These are phyloP conservation scores for Hepsetus odoe DNA, from an alignment of 2,113 vertebrate species.

Conservation along the genomic window DNA sequence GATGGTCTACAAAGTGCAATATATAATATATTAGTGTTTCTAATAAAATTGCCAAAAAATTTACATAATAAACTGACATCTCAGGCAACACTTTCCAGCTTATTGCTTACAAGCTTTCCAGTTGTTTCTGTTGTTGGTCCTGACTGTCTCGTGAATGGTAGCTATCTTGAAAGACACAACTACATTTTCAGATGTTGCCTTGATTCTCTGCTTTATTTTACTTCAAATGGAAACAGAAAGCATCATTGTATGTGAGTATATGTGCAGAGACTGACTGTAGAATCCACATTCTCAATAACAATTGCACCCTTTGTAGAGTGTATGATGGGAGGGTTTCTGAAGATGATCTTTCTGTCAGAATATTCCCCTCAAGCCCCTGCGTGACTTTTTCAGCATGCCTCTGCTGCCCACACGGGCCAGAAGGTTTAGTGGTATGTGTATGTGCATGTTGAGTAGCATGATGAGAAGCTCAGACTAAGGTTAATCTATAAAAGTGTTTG, in stretches of 20 bases:
- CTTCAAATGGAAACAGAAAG: neutral
- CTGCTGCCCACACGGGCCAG: constrained; percentile 16
- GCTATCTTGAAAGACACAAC: too few species aligned
- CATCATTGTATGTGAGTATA: constrained; percentile 21
- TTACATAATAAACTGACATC: too few species aligned
- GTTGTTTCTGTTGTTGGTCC: too few species aligned
- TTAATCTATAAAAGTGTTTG: constrained; percentile 13
- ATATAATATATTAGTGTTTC: too few species aligned
- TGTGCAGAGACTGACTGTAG: neutral
- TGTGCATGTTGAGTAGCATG: neutral
- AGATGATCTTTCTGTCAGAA: constrained; percentile 22
- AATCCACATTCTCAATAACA: constrained; percentile 32
- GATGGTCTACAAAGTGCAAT: too few species aligned
- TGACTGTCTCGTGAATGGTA: too few species aligned
- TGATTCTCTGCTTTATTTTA: neutral
- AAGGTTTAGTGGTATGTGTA: constrained; percentile 6
- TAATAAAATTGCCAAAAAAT: too few species aligned
- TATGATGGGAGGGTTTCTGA: constrained; percentile 25
- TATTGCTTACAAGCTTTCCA: too few species aligned
- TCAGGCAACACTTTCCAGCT: too few species aligned
- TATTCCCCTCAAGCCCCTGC: constrained; percentile 27
- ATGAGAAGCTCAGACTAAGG: neutral
- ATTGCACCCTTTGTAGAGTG: constrained; percentile 28
- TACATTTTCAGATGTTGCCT: too few species aligned
- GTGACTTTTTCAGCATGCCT: neutral